Conservation (phyloP, 2,113 vertebrate species). For the Coreoperca whiteheadi region DNA sequence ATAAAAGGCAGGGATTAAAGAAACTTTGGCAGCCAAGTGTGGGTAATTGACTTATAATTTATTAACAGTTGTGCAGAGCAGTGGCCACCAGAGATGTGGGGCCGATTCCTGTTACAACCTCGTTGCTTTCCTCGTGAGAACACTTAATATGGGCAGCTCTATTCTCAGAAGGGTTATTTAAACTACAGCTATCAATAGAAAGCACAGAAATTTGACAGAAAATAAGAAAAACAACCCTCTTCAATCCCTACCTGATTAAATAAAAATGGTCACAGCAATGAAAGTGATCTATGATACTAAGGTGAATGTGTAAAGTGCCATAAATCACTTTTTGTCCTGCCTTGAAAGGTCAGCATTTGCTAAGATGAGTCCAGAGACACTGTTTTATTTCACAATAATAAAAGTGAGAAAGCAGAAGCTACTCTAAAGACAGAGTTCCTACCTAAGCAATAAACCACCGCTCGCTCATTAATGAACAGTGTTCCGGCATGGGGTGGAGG, state of each 20-base stretch:
- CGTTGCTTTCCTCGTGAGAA: constrained; percentile 45
- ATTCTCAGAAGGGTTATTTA: constrained; percentile 51
- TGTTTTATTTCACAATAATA: constrained; percentile 62
- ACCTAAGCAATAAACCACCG: constrained; percentile 46
- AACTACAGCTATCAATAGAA: constrained; percentile 58
- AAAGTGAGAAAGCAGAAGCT: constrained; percentile 57
- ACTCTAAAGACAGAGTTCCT: constrained; percentile 45
- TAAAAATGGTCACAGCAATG: constrained; percentile 72
- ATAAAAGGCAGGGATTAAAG: constrained; percentile 83
- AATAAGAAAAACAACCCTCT: constrained; percentile 55
- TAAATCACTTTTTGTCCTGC: constrained; percentile 81
- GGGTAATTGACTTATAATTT: constrained; percentile 84
- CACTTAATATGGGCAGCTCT: constrained; percentile 52
- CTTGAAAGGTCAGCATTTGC: constrained; percentile 81
- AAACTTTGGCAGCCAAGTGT: constrained; percentile 73
- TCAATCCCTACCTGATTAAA: constrained; percentile 69
- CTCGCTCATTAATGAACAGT: constrained; percentile 45
- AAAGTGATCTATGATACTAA: constrained; percentile 78
- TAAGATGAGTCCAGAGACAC: constrained; percentile 65
- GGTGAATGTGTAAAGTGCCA: constrained; percentile 77
- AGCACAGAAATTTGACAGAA: constrained; percentile 42
- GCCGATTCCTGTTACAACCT: constrained; percentile 62
- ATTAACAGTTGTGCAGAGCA: constrained; percentile 71
- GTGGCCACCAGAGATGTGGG: constrained; percentile 62
- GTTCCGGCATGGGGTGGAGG: not conserved